phyloP scores from a whole-genome alignment of 2,888 invertebrate genomes.

The Stenchaetothrips biformis region DNA sequence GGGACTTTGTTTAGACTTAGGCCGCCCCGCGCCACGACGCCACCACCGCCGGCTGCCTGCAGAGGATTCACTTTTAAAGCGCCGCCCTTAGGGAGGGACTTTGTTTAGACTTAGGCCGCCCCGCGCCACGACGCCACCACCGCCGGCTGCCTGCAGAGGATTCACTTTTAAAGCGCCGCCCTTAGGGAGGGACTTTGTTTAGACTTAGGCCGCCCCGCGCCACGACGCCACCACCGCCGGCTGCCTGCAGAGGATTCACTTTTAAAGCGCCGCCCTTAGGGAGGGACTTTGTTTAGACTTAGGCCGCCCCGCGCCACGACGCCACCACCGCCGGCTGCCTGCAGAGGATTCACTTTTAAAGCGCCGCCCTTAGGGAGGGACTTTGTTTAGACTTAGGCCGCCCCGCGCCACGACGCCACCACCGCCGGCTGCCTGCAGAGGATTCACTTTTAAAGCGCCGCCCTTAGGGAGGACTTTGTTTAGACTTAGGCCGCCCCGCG shows the following conservation, averaged over 20 bases:
- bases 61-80: not conserved
- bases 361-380: not conserved
- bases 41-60: no score
- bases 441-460: not conserved
- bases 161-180: not conserved
- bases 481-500: no score
- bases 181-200: not conserved
- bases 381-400: not conserved
- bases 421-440: no score
- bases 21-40: not conserved
- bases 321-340: no score
- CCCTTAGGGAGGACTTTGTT: not conserved
- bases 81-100: not conserved
- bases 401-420: no score
- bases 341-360: no score
- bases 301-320: no score
- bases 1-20: not conserved
- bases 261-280: not conserved
- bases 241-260: no score
- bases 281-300: not conserved
- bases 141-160: no score
- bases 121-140: no score
- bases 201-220: not conserved
- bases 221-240: no score
- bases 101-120: not conserved